phyloP scores from a whole-genome alignment of 1,140 invertebrate genomes.

The Druon quercuslanigerum region DNA sequence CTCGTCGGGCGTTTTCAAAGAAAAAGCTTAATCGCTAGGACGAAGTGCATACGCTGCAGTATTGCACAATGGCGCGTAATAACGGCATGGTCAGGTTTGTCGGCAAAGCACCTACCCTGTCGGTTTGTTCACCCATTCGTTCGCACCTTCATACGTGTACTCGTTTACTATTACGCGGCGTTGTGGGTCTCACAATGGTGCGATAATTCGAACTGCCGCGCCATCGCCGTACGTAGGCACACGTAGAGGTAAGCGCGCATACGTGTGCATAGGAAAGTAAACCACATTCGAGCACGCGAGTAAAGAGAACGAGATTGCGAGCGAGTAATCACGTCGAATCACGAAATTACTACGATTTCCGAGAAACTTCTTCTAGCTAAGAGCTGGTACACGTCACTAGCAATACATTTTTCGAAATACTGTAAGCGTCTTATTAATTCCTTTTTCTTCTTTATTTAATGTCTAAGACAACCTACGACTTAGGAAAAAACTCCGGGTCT shows the following conservation, averaged over 20 bases:
- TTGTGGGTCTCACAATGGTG: slow-evolving; percentile 63
- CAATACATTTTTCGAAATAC: too few species aligned
- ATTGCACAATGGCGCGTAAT: slow-evolving; percentile 59
- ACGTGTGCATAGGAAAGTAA: slow-evolving; percentile 54
- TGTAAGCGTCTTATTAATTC: too few species aligned
- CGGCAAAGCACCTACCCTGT: slow-evolving; percentile 49
- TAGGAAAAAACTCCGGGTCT: too few species aligned
- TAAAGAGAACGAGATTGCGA: slow-evolving; percentile 25
- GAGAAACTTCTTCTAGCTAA: too few species aligned
- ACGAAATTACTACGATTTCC: too few species aligned
- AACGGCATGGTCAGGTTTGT: slow-evolving; percentile 58
- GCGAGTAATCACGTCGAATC: too few species aligned
- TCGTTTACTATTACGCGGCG: slow-evolving; percentile 57
- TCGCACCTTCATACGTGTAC: slow-evolving; percentile 38
- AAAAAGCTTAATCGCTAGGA: slow-evolving; percentile 27
- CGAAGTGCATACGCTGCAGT: slow-evolving; percentile 3
- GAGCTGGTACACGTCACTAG: too few species aligned
- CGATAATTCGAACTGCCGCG: slow-evolving; percentile 62
- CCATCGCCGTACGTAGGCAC: slow-evolving; percentile 33
- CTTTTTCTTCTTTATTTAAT: too few species aligned
- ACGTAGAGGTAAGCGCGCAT: slow-evolving; percentile 6
- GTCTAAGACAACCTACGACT: too few species aligned
- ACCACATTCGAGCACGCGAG: not conserved
- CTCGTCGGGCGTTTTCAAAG: not conserved
- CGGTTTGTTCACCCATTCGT: slow-evolving; percentile 41